Base-by-base conservation (phyloP, 1,140 invertebrate genomes). In the Papilio aristodemus region DNA sequence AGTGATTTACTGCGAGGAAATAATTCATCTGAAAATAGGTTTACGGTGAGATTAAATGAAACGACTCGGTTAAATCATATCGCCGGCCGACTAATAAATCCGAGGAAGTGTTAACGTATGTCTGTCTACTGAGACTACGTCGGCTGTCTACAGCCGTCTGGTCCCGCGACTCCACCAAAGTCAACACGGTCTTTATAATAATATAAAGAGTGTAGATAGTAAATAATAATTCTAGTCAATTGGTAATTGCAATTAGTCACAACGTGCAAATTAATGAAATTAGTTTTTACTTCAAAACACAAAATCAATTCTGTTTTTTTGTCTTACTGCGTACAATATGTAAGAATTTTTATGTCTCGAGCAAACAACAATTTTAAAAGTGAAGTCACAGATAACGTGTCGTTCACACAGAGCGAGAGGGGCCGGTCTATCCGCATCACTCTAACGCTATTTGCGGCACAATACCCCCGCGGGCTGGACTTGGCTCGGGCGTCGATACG, bases 301-400 rank as follows among this genome's bases (percentile, higher is more conserved):
- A 9, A 19, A 50, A 22, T 11, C 9, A 19, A 19, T 22, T 1
- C 3, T 50, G 19, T 50, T 22, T 32, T 7, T 32, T 27, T 13
- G 17, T 13, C 8, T 54, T 22, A 10, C 13, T n/a, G 54, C 25
- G 57, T 58, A 36, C n/a, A 25, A 14, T 58, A 8, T 36, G n/a
- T 14, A 58, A 13, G 27, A 58, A 17, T 58, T 58, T 58, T 17
- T 58, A 36, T 25, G 57, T 58, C 19, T 36, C 22, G 5, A 32
- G 25, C 22, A 58, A 58, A 58, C 11, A 58, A 58, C 68, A 54
- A 70, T 75, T 77, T 75, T 75, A 74, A 66, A 71, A 72, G 68
- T 79, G 77, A 87, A 85, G 81, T 85, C 83, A 84, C 74, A 76
- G 84, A 86, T 87, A 87, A 87, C 75, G 71, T 80, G 86, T 85